Evolutionary conservation across 2,888 invertebrate species (phyloP), one percentile per base, ranked within the genome.

Genomic region (Tetanocera ferruginea): DNA sequence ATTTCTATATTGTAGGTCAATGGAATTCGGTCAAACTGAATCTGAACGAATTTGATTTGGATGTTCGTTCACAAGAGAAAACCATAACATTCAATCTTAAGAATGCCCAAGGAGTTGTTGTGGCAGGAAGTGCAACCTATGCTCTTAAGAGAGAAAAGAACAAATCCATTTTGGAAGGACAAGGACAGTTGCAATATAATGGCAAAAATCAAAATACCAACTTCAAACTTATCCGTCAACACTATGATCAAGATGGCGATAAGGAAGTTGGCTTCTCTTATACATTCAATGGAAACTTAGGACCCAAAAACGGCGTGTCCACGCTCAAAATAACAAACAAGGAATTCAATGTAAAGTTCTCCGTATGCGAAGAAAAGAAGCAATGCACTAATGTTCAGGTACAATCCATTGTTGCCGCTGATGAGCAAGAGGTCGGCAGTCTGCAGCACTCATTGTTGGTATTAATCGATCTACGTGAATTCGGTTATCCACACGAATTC

Each of bases 301-400:
- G 95, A 1, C 92, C 92, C 1, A 93, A 93, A 80, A 94, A 94
- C 81, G 92, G 94, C 77, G 93, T 94, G 5, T 92, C 93, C 0
- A 94, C 94, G 83, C 89, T 94, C 0, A 94, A 94, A 82, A 86
- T 93, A 71, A 94, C 95, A 60, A 94, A 94, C 89, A 92, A 94
- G 80, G 94, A 95, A 82, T 93, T 94, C 87, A 93, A 94, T 84
- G 91, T 93, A 67, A 92, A 93, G 17, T 91, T 93, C 81, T 93
- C 94, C 14, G 93, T 94, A 87, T 95, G 95, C 87, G 95, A 95
- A 82, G 94, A 94, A 86, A 94, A 94, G 90, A 94, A 94, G 79
- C 94, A 95, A 82, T 95, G 95, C 85, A 94, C 94, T 0, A 93
- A 94, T 84, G 91, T 94, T 28, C 95, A 95, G 84, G 67, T 88